Conservation (phyloP, 2,113 vertebrate genomes). For the Zingel zingel region DNA sequence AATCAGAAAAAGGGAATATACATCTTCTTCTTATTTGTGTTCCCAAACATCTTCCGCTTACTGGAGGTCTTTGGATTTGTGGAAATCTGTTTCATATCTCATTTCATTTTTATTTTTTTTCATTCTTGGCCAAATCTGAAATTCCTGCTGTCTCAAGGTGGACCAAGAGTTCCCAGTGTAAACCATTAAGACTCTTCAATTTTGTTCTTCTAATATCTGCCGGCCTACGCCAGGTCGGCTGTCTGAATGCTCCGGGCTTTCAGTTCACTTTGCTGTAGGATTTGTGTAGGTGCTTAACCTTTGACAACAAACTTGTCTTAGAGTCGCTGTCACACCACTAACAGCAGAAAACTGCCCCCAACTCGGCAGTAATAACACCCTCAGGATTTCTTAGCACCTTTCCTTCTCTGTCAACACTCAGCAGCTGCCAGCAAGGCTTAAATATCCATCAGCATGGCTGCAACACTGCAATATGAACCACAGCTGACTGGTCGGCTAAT, state of each 20-base stretch:
- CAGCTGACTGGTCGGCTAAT: conserved; percentile 49
- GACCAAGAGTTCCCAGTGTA: not conserved
- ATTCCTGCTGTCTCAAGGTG: not conserved
- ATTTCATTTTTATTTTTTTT: not conserved
- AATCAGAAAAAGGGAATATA: conserved; percentile 33
- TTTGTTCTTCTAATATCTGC: conserved; percentile 27
- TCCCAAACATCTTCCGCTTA: conserved; percentile 23
- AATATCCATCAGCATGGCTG: conserved; percentile 70
- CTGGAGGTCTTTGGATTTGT: not conserved
- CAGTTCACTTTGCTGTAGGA: conserved; percentile 43
- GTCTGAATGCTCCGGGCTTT: conserved; percentile 22
- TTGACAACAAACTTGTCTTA: conserved; percentile 71
- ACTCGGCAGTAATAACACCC: conserved; percentile 75
- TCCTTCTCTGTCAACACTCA: conserved; percentile 78
- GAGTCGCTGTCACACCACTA: conserved; percentile 63
- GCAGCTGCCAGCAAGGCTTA: conserved; percentile 79
- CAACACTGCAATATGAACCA: conserved; percentile 66
- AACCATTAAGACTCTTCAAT: conserved; percentile 42
- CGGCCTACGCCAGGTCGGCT: conserved; percentile 6
- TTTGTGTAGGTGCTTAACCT: conserved; percentile 74
- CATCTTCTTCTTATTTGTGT: conserved; percentile 25
- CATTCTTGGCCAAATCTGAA: not conserved
- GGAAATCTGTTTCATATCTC: conserved; percentile 1
- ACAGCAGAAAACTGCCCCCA: conserved; percentile 71
- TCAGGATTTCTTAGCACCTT: conserved; percentile 75